Base-by-base conservation (phyloP, 2,113 vertebrate species). In the Tylochromis polylepis region DNA sequence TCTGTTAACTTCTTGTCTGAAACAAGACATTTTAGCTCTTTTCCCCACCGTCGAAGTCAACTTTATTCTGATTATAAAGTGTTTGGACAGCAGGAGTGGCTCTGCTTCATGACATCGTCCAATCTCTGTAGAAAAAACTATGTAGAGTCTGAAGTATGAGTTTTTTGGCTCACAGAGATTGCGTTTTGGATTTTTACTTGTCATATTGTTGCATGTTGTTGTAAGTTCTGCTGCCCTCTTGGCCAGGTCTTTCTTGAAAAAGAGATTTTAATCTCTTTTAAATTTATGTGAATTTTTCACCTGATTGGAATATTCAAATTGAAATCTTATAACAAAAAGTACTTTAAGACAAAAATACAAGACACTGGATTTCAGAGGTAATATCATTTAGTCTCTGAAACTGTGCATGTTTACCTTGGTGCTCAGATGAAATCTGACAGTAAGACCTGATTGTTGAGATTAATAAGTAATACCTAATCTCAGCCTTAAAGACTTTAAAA, bases 1-100 rank as follows among this genome's bases (percentile, higher is more conserved):
- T 60, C 1, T 2, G 59, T 62, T 62, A 62, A 0, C 16, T 34
- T 20, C 16, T 7, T 62, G 34, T 62, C 59, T 7, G 16, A 62
- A 62, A 62, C 59, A 20, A 36, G 59, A 2, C 29, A 0, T 62
- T 62, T 62, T 62, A 62, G 29, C 29, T 34, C 59, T 62, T 62
- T 62, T n/a, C n/a, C n/a, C n/a, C n/a, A n/a, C 29, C 18, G 58
- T 60, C 0, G 14, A 59, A 60, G 58, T 60, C 60, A 65, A 65
- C 31, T 0, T 36, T 36, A 65, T 65, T 65, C 60, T 65, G 60
- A 65, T n/a, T 65, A 65, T n/a, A 65, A 12, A 65, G 36, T 1
- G 31, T 65, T 65, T 65, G 60, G 10, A 0, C 60, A 1, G 10
- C 60, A n/a, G 60, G 59, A 20, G 31, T 62, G 31, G 18, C 7